Base-by-base conservation (phyloP, 1,140 invertebrate species). In the Sinonovacula constricta region DNA sequence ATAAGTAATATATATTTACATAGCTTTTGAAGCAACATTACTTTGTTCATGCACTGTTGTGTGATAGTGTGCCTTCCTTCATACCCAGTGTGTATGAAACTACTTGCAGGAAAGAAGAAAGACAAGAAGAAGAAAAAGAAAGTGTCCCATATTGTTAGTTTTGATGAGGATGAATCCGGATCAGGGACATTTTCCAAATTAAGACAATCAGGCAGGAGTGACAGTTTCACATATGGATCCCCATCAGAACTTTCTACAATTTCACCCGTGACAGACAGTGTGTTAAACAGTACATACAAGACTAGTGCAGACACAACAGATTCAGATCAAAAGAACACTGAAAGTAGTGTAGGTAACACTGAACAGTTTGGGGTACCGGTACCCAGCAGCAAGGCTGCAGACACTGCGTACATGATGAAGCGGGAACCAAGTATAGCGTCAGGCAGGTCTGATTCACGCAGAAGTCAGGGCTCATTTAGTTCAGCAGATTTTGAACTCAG, bases 111-210 rank as follows among this genome's bases (percentile, higher is more conserved):
- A 72, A 90, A 83, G 51, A 89, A 88, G 76, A 89, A 90, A 76
- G 92, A 93, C 45, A 92, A 91, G 66, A 93, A 88, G 60, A 93
- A 92, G 69, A 93, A 92, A 85, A 94, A 93, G 88, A 92, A 93
- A 70, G 91, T 91, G 51, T 90, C 92, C 0, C 92, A 94, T 78
- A 92, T 94, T 81, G 93, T 94, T 69, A 94, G 93, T 22, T 94
- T 94, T 88, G 94, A 94, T 85, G 93, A 94, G 63, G 92, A 93
- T 59, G 91, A 83, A 39, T 72, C 72, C 5, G 79, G 69, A 14
- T 56, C 63, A 39, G 67, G 51, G 28, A 56, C 26, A 57, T 66
- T 65, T 45, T 56, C 60, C 26, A 22, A 36, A 14, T 45, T 69
- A 3, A 34, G 53, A 33, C 24, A 30, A 14, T 22, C 30, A 15